Conservation (phyloP, 2,113 vertebrate genomes). For the Cavia aperea region DNA sequence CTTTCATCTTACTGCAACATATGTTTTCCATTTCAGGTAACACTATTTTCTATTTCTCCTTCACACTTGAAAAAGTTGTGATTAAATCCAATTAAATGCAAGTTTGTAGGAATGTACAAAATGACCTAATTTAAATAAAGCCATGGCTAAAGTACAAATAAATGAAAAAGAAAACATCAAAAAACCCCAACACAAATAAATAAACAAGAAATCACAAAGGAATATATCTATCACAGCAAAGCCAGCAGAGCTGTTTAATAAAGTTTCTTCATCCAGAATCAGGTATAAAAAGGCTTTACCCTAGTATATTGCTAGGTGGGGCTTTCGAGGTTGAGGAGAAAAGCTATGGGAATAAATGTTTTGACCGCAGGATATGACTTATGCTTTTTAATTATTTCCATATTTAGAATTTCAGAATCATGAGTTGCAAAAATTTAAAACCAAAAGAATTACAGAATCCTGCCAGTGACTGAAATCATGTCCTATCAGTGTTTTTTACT, state of each 20-base stretch:
- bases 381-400: not conserved
- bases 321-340: not conserved
- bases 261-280: not conserved
- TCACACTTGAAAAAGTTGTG: not conserved
- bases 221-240: not conserved
- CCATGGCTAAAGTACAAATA: not conserved
- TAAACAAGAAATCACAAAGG: not conserved
- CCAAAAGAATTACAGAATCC: not conserved
- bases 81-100: not conserved
- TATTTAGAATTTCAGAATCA: slow-evolving; percentile 35
- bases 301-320: not conserved
- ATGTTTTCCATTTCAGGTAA: not conserved
- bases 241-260: not conserved
- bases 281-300: not conserved
- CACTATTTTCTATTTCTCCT: not conserved
- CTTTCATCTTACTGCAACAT: not conserved
- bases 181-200: not conserved
- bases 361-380: not conserved
- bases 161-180: not conserved
- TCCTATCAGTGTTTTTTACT: not conserved
- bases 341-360: not conserved
- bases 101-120: not conserved
- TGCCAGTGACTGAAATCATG: not conserved
- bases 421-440: slow-evolving; percentile 7
- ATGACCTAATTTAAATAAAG: not conserved